Evolutionary conservation across 2,113 vertebrate species (phyloP).

Genomic region (Edolisoma coerulescens): DNA sequence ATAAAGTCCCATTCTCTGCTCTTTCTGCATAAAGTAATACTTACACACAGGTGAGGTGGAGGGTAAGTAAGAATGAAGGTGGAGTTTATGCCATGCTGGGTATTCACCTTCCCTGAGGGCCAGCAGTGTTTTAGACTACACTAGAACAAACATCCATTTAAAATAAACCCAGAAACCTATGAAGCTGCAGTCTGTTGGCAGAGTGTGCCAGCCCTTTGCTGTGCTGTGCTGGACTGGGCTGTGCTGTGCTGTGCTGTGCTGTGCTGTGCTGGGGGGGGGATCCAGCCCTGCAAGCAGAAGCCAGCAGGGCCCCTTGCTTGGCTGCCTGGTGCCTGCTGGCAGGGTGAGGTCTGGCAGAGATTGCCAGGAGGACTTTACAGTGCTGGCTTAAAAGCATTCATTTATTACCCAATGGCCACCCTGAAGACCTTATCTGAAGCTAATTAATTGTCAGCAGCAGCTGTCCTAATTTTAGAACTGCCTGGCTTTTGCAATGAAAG

Average conservation of each 20-base stretch:
- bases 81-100: neutral
- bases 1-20: neutral
- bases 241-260: neutral
- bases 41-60: neutral
- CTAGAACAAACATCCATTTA: neutral
- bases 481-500: neutral
- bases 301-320: fast-evolving
- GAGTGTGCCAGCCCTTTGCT: fast-evolving
- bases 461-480: neutral
- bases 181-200: neutral
- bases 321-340: neutral
- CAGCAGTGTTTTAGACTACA: neutral
- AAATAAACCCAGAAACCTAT: neutral
- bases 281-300: neutral
- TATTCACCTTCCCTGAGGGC: neutral
- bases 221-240: neutral
- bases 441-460: neutral
- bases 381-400: neutral
- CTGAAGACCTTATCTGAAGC: neutral
- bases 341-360: neutral
- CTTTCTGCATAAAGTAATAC: neutral
- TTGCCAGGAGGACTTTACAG: neutral
- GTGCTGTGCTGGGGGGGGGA: neutral
- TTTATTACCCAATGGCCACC: neutral
- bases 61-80: neutral